Evolutionary conservation across 2,797 vertebrate species (phyloP).

Genomic region (Melopsittacus undulatus): DNA sequence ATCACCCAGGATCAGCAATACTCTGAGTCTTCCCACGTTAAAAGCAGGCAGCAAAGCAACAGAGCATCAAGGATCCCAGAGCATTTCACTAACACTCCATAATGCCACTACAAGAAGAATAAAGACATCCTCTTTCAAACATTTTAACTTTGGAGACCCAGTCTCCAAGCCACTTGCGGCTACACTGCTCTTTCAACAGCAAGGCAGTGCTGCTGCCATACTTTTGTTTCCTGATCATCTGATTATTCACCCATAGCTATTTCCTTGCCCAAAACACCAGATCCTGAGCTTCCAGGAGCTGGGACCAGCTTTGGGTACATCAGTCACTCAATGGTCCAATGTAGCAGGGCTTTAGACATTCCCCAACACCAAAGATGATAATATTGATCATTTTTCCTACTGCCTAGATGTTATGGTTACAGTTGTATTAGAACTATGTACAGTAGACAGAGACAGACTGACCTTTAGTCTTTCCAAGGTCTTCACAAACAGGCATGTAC

Average conservation of each 20-base stretch:
- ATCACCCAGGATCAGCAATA: neutral
- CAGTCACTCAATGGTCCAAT: neutral
- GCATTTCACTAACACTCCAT: neutral
- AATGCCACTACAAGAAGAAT: fast-evolving
- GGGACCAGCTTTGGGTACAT: neutral
- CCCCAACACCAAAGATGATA: neutral
- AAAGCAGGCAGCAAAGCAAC: neutral
- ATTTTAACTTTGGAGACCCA: neutral
- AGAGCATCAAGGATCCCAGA: neutral
- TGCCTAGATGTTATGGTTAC: neutral
- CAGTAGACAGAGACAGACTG: neutral
- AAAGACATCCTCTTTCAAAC: neutral
- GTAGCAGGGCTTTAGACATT: neutral
- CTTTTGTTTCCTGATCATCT: neutral
- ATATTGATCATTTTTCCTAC: neutral
- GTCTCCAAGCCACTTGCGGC: neutral
- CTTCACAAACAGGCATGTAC: neutral
- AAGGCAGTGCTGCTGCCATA: neutral
- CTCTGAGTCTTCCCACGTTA: neutral
- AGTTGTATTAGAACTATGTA: neutral
- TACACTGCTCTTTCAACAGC: neutral
- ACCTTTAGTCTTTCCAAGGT: slow-evolving; percentile 6
- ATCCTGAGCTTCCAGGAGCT: neutral
- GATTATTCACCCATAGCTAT: neutral
- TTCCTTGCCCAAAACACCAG: neutral